Conservation (phyloP, 1,140 invertebrate genomes). For the Ceratina australensis region DNA sequence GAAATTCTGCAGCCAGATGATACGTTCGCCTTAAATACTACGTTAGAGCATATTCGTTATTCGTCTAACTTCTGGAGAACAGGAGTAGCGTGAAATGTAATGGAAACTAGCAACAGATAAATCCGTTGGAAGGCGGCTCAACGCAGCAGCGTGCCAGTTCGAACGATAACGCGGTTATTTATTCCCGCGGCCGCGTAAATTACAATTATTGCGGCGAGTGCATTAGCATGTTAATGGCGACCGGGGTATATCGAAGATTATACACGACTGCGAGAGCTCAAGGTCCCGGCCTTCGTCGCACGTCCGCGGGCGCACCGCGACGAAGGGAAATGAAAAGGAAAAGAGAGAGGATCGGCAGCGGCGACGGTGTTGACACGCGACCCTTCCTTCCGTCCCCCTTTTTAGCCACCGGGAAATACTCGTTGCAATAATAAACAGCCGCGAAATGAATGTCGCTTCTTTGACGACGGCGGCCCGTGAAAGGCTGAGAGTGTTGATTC, state of each 20-base stretch:
- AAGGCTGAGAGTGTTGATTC: neutral
- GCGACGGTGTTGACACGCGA: conserved; percentile 5
- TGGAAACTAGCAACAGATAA: too few species aligned
- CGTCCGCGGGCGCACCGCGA: neutral
- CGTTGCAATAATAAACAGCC: conserved; percentile 24
- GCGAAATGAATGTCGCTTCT: conserved; percentile 10
- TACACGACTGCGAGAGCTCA: neutral
- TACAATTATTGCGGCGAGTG: neutral
- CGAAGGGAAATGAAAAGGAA: neutral
- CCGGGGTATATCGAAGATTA: neutral
- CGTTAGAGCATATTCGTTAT: too few species aligned
- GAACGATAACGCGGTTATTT: neutral
- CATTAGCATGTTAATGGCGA: conserved; percentile 4
- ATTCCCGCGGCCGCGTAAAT: neutral
- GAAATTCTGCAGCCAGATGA: too few species aligned
- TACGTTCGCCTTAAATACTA: too few species aligned
- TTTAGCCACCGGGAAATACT: neutral
- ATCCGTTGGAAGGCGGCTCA: too few species aligned
- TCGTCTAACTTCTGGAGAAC: too few species aligned
- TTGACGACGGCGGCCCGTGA: neutral
- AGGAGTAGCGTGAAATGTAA: too few species aligned
- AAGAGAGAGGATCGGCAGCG: neutral
- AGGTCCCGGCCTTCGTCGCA: neutral
- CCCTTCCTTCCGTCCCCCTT: neutral
- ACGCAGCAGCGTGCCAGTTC: neutral